Conservation (phyloP, 1,140 invertebrate species). For the Atta cephalotes region DNA sequence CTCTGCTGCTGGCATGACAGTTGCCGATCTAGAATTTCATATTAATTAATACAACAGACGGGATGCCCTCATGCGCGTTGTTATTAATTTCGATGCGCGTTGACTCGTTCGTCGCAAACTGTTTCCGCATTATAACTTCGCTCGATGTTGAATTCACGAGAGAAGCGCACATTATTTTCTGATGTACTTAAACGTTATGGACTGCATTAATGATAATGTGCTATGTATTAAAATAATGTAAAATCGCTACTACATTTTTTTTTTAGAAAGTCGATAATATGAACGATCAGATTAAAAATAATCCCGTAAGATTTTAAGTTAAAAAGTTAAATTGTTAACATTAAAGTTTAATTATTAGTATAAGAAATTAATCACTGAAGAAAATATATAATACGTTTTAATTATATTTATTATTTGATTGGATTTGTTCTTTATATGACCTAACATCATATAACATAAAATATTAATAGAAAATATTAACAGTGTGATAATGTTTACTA, state of each 20-base stretch:
- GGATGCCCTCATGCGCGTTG: slow-evolving; percentile 47
- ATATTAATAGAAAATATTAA: not conserved
- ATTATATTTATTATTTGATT: not conserved
- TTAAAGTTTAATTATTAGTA: not conserved
- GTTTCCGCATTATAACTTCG: slow-evolving; percentile 53
- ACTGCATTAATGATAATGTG: slow-evolving; percentile 2
- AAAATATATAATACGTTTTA: not conserved
- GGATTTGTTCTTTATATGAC: not conserved
- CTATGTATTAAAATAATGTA: not conserved
- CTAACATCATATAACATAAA: not conserved
- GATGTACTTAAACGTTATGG: slow-evolving; percentile 31
- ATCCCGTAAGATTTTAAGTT: not conserved
- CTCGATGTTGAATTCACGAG: slow-evolving; percentile 38
- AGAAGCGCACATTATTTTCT: slow-evolving; percentile 28
- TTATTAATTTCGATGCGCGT: slow-evolving; percentile 50
- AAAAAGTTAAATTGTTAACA: not conserved
- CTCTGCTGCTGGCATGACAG: slow-evolving; percentile 28
- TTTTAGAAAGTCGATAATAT: not conserved
- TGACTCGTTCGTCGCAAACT: slow-evolving; percentile 47
- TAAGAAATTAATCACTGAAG: not conserved
- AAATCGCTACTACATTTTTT: not conserved
- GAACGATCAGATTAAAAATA: slow-evolving; percentile 3
- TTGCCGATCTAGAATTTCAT: slow-evolving; percentile 60
- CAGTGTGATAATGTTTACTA: not conserved
- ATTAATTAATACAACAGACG: slow-evolving; percentile 61